These are phyloP conservation scores for Sturnus vulgaris DNA, from an alignment of 2,113 vertebrate genomes.

Conservation along the genomic window DNA sequence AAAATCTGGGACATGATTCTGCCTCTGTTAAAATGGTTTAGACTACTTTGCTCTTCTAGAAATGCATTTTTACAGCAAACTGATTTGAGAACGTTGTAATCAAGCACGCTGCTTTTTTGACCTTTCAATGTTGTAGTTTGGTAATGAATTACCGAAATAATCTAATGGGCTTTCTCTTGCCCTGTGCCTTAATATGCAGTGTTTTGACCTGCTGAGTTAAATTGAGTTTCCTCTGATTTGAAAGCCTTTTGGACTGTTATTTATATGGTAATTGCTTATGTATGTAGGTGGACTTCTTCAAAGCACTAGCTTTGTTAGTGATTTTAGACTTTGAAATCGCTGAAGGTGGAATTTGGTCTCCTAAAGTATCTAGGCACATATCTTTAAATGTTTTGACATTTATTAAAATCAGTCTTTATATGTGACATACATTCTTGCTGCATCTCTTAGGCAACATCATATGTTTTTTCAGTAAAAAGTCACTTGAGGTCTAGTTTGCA, in stretches of 20 bases:
- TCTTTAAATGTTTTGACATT: not conserved
- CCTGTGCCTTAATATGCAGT: not conserved
- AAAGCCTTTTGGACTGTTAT: not conserved
- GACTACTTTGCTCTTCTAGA: not conserved
- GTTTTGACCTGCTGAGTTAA: not conserved
- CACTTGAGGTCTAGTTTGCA: not conserved
- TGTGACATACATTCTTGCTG: not conserved
- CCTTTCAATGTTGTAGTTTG: not conserved
- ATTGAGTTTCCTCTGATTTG: not conserved
- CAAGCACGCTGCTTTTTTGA: not conserved
- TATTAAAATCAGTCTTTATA: not conserved
- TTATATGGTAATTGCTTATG: not conserved
- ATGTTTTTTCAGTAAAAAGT: not conserved
- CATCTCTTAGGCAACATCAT: not conserved
- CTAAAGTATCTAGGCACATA: not conserved
- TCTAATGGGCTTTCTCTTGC: not conserved
- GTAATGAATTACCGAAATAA: not conserved
- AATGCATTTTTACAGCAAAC: not conserved
- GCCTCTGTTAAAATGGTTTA: not conserved
- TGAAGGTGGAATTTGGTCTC: not conserved
- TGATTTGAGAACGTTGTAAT: not conserved
- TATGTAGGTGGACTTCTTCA: not conserved
- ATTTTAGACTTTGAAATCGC: not conserved
- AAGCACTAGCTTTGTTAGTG: not conserved
- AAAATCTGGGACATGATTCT: not conserved